phyloP scores from a whole-genome alignment of 2,888 invertebrate species.

The Phalera bucephala region DNA sequence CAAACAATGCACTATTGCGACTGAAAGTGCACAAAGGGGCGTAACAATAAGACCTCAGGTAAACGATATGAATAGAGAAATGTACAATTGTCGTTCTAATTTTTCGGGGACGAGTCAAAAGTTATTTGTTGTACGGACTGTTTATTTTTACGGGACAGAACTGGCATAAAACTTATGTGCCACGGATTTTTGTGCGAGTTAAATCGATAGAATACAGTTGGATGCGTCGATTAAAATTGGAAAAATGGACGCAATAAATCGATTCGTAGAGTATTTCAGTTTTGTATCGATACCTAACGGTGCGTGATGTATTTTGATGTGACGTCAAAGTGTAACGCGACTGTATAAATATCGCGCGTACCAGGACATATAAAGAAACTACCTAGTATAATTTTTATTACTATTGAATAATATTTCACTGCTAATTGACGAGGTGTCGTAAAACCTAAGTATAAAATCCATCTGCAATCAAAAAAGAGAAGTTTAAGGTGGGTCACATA shows the following conservation, averaged over 20 bases:
- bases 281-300: constrained; percentile 45
- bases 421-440: no score
- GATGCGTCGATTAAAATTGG: constrained; percentile 41
- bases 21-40: constrained; percentile 71
- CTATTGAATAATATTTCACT: no score
- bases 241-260: constrained; percentile 40
- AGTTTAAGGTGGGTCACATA: no score
- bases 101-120: constrained; percentile 71
- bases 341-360: no score
- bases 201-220: constrained; percentile 51
- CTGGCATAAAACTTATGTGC: constrained; percentile 50
- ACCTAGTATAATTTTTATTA: no score
- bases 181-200: constrained; percentile 48
- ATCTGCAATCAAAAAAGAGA: no score
- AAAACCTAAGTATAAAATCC: no score
- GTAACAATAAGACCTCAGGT: constrained; percentile 63
- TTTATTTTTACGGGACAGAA: constrained; percentile 62
- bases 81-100: constrained; percentile 60
- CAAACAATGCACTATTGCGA: constrained; percentile 70
- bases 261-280: constrained; percentile 39
- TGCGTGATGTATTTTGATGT: constrained; percentile 30
- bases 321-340: constrained; percentile 33
- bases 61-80: constrained; percentile 64
- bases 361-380: no score
- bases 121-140: constrained; percentile 57